Evolutionary conservation across 1,140 invertebrate genomes (phyloP).

Genomic region (Palaemon carinicauda): DNA sequence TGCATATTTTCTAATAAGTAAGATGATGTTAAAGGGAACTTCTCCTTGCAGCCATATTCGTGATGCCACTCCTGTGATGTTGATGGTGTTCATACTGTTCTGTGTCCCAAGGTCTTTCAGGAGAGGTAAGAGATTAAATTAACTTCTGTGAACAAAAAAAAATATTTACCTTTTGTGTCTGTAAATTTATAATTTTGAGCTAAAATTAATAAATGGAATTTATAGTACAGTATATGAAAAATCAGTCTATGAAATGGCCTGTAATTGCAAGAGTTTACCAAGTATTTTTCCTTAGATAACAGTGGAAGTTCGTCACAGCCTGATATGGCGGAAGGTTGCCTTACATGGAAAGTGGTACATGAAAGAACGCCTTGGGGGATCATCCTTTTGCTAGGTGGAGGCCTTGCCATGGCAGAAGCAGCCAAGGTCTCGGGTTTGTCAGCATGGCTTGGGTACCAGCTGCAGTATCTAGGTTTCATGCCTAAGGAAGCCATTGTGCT

Average conservation of each 20-base stretch:
- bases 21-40: no score
- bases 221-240: no score
- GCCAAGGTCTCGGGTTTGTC: slow-evolving; percentile 81
- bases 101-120: slow-evolving; percentile 71
- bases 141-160: neutral
- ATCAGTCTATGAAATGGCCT: neutral
- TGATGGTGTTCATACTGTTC: slow-evolving; percentile 83
- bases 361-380: slow-evolving; percentile 67
- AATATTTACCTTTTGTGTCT: neutral
- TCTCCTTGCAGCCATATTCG: neutral
- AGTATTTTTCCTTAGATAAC: neutral
- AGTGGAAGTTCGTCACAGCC: no score
- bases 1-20: no score
- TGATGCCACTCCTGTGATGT: slow-evolving; percentile 82
- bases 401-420: slow-evolving; percentile 87
- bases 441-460: slow-evolving; percentile 74
- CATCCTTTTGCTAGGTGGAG: slow-evolving; percentile 73
- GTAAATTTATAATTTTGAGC: no score
- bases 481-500: slow-evolving; percentile 63
- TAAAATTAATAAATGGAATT: no score
- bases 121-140: neutral
- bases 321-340: slow-evolving; percentile 49
- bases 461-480: slow-evolving; percentile 63
- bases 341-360: slow-evolving; percentile 64
- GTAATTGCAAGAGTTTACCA: neutral